A percentile compares a stretch with the other conserved stretches of the same genome.
phyloP scores from a whole-genome alignment of 2,113 vertebrate species.

The Upupa epops region DNA sequence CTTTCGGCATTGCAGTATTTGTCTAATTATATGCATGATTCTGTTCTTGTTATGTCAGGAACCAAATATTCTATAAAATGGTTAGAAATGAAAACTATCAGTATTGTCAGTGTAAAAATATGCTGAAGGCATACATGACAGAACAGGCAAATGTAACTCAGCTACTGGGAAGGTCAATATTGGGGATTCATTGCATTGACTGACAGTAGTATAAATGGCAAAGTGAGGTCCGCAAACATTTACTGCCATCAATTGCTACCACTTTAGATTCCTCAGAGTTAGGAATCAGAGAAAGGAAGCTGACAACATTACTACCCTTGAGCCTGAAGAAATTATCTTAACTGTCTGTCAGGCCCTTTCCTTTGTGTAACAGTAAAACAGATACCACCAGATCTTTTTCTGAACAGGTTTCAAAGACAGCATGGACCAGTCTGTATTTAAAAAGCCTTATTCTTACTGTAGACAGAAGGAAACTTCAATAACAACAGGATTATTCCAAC shows the following conservation, averaged over 20 bases:
- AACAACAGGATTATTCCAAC: not conserved
- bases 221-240: slow-evolving; percentile 10
- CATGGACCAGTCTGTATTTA: not conserved
- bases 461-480: not conserved
- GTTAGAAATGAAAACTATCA: not conserved
- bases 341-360: not conserved
- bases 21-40: not conserved
- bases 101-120: slow-evolving; percentile 8
- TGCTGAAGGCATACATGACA: not conserved
- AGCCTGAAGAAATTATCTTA: not conserved
- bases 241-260: not conserved
- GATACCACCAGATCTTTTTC: not conserved
- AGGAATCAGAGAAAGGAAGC: slow-evolving; percentile 1
- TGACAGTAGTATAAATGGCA: slow-evolving; percentile 14
- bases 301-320: not conserved
- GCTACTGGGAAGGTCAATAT: slow-evolving; percentile 28
- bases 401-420: not conserved
- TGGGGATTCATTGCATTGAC: slow-evolving; percentile 12
- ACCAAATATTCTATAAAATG: not conserved
- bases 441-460: not conserved
- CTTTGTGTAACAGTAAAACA: not conserved
- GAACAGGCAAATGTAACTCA: slow-evolving; percentile 26
- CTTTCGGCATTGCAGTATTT: not conserved
- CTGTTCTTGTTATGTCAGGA: not conserved
- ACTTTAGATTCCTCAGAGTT: not conserved